A percentile compares a stretch with the other conserved stretches of the same genome.
Evolutionary conservation across 2,113 vertebrate species (phyloP).

Genomic region (Clinocottus analis): DNA sequence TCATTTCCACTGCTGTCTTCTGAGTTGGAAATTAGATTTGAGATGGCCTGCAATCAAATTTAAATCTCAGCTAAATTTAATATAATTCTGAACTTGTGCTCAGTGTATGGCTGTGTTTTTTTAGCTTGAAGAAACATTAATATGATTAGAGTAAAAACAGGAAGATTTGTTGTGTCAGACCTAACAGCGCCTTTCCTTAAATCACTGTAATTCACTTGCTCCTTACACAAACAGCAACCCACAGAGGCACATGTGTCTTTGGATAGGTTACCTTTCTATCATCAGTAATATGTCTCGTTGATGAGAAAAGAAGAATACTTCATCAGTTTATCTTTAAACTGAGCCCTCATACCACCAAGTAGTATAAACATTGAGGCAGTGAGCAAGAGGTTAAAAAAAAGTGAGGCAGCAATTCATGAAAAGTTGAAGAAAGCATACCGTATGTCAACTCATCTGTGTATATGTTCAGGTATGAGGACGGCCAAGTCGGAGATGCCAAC

Average conservation of each 20-base stretch:
- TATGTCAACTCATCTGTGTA: slow-evolving; percentile 1
- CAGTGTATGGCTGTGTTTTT: slow-evolving; percentile 14
- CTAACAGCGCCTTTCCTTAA: not conserved
- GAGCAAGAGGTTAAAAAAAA: not conserved
- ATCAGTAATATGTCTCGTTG: not conserved
- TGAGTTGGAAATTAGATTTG: slow-evolving; percentile 36
- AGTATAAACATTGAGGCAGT: not conserved
- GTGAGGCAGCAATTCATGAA: not conserved
- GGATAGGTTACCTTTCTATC: not conserved
- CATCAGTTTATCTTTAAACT: not conserved
- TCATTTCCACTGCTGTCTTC: slow-evolving; percentile 28
- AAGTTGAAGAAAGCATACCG: not conserved
- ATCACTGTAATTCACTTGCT: not conserved
- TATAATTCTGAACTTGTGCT: slow-evolving; percentile 18
- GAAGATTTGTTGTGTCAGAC: not conserved
- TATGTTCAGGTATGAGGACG: slow-evolving; percentile 93
- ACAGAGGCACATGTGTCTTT: not conserved
- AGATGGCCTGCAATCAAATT: slow-evolving; percentile 37
- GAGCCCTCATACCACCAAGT: not conserved
- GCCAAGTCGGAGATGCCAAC: slow-evolving; percentile 98
- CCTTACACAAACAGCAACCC: slow-evolving; percentile 4
- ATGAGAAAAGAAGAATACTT: not conserved
- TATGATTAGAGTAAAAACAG: slow-evolving; percentile 1
- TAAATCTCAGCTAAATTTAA: slow-evolving; percentile 50
- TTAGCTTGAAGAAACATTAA: slow-evolving; percentile 6